phyloP scores from a whole-genome alignment of 2,888 invertebrate genomes.

The Pammene aurita region DNA sequence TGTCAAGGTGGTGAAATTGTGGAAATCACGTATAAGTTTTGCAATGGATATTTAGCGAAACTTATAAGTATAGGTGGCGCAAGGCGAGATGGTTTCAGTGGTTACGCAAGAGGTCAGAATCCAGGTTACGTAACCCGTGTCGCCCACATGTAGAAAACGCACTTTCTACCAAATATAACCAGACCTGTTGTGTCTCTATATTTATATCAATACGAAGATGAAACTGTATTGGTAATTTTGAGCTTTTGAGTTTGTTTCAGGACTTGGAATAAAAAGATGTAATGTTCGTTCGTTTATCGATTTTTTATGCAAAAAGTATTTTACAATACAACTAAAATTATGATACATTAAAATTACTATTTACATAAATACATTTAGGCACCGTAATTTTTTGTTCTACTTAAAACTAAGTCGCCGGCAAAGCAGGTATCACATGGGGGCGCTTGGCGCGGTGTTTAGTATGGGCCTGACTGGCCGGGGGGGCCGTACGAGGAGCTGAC shows the following conservation, averaged over 20 bases:
- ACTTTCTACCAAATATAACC: conserved; percentile 72
- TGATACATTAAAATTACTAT: conserved; percentile 82
- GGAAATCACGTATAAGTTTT: conserved; percentile 63
- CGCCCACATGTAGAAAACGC: conserved; percentile 69
- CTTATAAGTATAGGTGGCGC: conserved; percentile 66
- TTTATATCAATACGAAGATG: conserved; percentile 53
- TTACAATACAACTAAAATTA: conserved; percentile 81
- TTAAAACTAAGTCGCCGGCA: conserved; percentile 80
- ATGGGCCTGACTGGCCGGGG: conserved; percentile 87
- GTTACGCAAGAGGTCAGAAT: conserved; percentile 78
- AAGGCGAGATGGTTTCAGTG: conserved; percentile 65
- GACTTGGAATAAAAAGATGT: conserved; percentile 49
- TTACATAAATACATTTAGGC: conserved; percentile 84
- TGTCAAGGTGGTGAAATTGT: conserved; percentile 74
- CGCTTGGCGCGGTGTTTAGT: conserved; percentile 74
- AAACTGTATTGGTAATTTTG: conserved; percentile 45
- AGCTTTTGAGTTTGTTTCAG: not conserved
- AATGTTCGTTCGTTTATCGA: conserved; percentile 61
- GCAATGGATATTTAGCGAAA: conserved; percentile 75
- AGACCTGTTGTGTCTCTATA: conserved; percentile 57
- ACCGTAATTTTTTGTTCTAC: conserved; percentile 83
- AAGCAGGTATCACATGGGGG: conserved; percentile 80
- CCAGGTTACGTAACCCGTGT: conserved; percentile 63
- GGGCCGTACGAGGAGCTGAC: conserved; percentile 86
- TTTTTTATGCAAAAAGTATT: conserved; percentile 80